These are phyloP conservation scores for Miltochrista miniata DNA, from an alignment of 2,888 invertebrate species.

Conservation along the genomic window DNA sequence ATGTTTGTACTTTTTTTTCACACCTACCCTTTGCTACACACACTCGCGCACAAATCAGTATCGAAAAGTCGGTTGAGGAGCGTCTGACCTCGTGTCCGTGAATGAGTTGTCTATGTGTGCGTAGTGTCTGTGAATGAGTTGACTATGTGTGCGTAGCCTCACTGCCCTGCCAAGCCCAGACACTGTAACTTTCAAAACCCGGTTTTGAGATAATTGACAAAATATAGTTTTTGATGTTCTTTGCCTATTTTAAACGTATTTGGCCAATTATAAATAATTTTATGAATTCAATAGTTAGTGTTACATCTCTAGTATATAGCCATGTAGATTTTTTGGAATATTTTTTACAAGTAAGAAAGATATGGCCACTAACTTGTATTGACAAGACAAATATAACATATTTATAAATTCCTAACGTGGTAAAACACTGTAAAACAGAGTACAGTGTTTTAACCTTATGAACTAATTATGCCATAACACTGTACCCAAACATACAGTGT, in stretches of 20 bases:
- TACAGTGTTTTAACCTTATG: constrained; percentile 6
- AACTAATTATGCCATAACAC: constrained; percentile 1
- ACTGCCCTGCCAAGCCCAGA: constrained; percentile 1
- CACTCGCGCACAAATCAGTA: too few relatives aligned
- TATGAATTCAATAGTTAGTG: constrained; percentile 3
- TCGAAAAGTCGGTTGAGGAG: too few relatives aligned
- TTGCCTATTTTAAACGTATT: constrained; percentile 5
- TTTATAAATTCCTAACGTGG: constrained; percentile 5
- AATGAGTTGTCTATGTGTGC: too few relatives aligned
- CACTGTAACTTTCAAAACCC: constrained; percentile 5
- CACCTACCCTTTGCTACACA: too few relatives aligned
- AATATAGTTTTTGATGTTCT: constrained; percentile 1
- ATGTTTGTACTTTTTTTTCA: too few relatives aligned
- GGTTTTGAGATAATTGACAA: constrained; percentile 7
- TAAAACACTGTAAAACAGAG: constrained; percentile 6
- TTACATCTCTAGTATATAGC: constrained; percentile 9
- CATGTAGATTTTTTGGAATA: constrained; percentile 1
- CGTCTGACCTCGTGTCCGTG: too few relatives aligned
- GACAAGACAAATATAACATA: constrained; percentile 8
- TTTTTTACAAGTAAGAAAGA: constrained; percentile 1
- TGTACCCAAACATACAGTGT: constrained; percentile 3
- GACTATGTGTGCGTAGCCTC: too few relatives aligned
- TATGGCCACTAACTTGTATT: constrained; percentile 7
- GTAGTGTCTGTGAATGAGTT: too few relatives aligned
- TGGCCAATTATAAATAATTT: constrained; percentile 3